Base-by-base conservation (phyloP, 1,140 invertebrate genomes). In the Cotesia chilonis region DNA sequence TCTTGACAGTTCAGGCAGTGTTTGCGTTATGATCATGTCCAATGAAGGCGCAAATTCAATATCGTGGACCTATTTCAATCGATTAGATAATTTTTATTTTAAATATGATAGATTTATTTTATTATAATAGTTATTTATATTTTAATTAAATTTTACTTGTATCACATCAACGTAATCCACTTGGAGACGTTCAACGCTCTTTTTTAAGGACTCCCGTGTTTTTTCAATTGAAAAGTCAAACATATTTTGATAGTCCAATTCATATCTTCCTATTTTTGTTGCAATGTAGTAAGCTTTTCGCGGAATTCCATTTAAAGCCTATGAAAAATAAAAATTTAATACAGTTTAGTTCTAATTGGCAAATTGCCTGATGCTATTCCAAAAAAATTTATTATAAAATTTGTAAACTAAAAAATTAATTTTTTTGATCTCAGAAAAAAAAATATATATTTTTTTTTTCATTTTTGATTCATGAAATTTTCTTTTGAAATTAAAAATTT, bases 201-300 rank as follows among this genome's bases (percentile, higher is more conserved):
- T 89, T 61, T 96, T 90, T n/a, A 99, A 89, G 80, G 92, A 94
- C 59, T 88, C 83, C 5, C 89, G 86, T 0, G 94, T 93, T 84
- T 92, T 92, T 75, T 94, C 90, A 0, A 90, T 87, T 1, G 93
- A 91, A 84, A 96, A 98, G 83, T 99, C 93, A 84, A 98, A 97
- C 92, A 96, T 95, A 64, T 90, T 87, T 41, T 90, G 88, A 20
- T 89, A 89, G 70, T 93, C 89, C 36, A 89, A 85, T 74, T 93
- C 91, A 80, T 96, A 98, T 68, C 96, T 89, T 1, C 94, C 95
- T 51, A 95, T 91, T 89, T 98, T 98, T n/a, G 95, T 97, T 9
- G 91, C 94, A n/a, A 99, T 90, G 80, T 96, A 97, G 84, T 94
- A 98, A 1, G 93, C 89, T 74, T 93, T 77, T 36, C 97, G 87